phyloP scores from a whole-genome alignment of 2,113 vertebrate species.

The Leucosticte australis region DNA sequence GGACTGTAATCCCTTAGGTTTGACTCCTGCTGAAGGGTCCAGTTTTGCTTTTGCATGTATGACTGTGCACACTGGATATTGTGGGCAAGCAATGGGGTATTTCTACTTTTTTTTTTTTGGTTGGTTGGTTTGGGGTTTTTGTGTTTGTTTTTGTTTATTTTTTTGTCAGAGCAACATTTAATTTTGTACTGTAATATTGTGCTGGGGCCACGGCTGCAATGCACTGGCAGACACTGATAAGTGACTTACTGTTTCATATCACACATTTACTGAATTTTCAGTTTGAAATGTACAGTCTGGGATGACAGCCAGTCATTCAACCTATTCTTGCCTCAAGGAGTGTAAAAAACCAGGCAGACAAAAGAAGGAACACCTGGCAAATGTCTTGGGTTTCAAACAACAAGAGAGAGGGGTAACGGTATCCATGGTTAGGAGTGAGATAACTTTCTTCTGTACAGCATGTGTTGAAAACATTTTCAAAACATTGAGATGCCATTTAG shows the following conservation, averaged over 20 bases:
- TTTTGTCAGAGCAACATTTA: neutral
- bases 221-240: conserved; percentile 36
- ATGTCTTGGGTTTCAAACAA: neutral
- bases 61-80: neutral
- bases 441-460: neutral
- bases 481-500: neutral
- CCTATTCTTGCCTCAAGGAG: conserved; percentile 12
- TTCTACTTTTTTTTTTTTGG: neutral
- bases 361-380: conserved; percentile 33
- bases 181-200: neutral
- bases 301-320: conserved; percentile 34
- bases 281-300: conserved; percentile 29
- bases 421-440: neutral
- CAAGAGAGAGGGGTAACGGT: neutral
- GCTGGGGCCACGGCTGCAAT: neutral
- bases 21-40: neutral
- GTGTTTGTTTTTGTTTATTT: neutral
- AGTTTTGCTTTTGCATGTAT: neutral
- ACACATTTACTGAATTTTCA: conserved; percentile 6
- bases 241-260: conserved; percentile 24
- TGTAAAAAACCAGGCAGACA: conserved; percentile 5
- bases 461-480: neutral
- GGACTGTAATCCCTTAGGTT: neutral
- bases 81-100: neutral
- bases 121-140: neutral